Evolutionary conservation across 2,888 invertebrate genomes (phyloP).

Genomic region (Ennomos quercinarius): DNA sequence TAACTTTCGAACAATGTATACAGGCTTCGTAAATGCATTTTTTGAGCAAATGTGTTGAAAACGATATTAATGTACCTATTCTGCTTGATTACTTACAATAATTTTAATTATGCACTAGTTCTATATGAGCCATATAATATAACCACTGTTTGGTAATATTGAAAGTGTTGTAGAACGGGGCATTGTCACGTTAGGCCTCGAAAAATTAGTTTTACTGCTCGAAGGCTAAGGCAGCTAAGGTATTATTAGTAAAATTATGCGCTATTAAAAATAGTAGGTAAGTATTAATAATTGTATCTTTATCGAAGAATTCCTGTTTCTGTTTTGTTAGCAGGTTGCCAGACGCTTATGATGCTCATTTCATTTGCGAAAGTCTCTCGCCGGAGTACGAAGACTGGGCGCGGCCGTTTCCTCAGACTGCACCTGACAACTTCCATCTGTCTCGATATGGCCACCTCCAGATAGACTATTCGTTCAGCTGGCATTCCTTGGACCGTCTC

Average conservation of each 20-base stretch:
- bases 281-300: no score
- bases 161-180: slow-evolving; percentile 22
- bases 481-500: slow-evolving; percentile 92
- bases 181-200: slow-evolving; percentile 15
- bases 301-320: not conserved
- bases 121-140: no score
- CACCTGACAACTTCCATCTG: slow-evolving; percentile 88
- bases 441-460: slow-evolving; percentile 92
- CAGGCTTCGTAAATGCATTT: no score
- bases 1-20: no score
- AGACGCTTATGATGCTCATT: slow-evolving; percentile 77
- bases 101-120: no score
- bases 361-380: slow-evolving; percentile 74
- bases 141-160: no score
- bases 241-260: not conserved
- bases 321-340: slow-evolving; percentile 61
- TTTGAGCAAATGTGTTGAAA: no score
- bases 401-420: slow-evolving; percentile 89
- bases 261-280: no score
- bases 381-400: slow-evolving; percentile 86
- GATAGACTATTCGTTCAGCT: slow-evolving; percentile 93
- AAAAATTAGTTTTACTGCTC: not conserved
- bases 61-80: no score
- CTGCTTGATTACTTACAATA: no score
- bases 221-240: not conserved